phyloP scores from a whole-genome alignment of 2,113 vertebrate species.

The Hydrolagus affinis region DNA sequence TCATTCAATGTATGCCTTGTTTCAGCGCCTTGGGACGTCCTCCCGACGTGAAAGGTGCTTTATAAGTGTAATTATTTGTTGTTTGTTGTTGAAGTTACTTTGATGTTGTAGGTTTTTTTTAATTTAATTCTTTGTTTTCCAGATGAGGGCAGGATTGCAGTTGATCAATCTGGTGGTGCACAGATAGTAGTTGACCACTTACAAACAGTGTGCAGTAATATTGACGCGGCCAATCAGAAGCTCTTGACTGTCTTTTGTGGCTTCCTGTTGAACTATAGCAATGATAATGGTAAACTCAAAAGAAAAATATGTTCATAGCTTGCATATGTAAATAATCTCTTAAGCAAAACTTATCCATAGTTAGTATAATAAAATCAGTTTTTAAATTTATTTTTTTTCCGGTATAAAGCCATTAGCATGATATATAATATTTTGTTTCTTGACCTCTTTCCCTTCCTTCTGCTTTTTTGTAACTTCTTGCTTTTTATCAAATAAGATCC shows the following conservation, averaged over 20 bases:
- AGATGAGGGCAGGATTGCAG: constrained; percentile 99
- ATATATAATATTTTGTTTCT: constrained; percentile 5
- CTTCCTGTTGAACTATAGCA: constrained; percentile 99
- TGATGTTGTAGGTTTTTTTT: constrained; percentile 60
- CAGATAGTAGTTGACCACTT: constrained; percentile 95
- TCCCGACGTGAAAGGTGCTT: too few species aligned
- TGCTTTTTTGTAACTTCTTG: constrained; percentile 28
- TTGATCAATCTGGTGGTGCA: constrained; percentile 96
- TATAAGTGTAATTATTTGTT: too few species aligned
- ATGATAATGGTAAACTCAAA: constrained; percentile 97
- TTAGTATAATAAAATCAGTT: background rate
- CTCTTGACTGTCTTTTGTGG: constrained; percentile 99
- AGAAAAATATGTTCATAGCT: constrained; percentile 37
- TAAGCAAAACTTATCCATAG: constrained; percentile 25
- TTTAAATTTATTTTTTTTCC: background rate
- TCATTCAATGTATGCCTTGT: background rate
- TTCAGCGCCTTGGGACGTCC: too few species aligned
- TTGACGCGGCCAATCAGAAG: constrained; percentile 94
- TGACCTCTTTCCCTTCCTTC: constrained; percentile 24
- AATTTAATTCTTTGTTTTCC: constrained; percentile 98
- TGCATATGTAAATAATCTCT: constrained; percentile 22
- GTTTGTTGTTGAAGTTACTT: constrained; percentile 39
- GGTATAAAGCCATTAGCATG: constrained; percentile 14
- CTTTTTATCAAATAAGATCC: constrained; percentile 31
- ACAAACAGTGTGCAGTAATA: constrained; percentile 88